Conservation (phyloP, 1,140 invertebrate species). For the Drosophila guanche region DNA sequence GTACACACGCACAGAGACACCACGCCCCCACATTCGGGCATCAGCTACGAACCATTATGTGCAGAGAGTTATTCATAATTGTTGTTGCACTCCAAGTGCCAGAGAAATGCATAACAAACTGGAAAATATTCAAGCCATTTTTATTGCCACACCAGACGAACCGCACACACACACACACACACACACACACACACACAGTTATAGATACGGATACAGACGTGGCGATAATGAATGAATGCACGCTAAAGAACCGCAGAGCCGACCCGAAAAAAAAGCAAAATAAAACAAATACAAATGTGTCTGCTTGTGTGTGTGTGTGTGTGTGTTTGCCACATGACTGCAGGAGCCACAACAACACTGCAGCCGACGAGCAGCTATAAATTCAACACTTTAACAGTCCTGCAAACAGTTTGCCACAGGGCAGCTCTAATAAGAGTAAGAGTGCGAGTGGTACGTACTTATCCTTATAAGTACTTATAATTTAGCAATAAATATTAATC, state of each 20-base stretch:
- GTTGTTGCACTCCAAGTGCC: slow-evolving; percentile 75
- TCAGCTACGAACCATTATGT: slow-evolving; percentile 60
- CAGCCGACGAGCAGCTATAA: slow-evolving; percentile 61
- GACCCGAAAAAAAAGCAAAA: slow-evolving; percentile 53
- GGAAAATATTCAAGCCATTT: slow-evolving; percentile 79
- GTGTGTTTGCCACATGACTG: slow-evolving; percentile 65
- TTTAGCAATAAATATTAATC: no score
- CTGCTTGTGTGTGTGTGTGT: no score
- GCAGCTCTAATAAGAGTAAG: no score
- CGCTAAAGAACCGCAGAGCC: slow-evolving; percentile 72
- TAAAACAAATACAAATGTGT: slow-evolving; percentile 62
- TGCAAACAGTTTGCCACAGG: slow-evolving; percentile 36
- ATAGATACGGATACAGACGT: slow-evolving; percentile 14
- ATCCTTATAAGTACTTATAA: no score
- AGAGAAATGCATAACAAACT: slow-evolving; percentile 79
- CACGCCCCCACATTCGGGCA: slow-evolving; percentile 39
- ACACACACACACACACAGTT: slow-evolving; percentile 10
- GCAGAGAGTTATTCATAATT: slow-evolving; percentile 77
- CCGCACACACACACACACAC: slow-evolving; percentile 23
- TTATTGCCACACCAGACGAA: slow-evolving; percentile 76
- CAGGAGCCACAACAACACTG: slow-evolving; percentile 47
- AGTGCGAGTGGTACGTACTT: no score
- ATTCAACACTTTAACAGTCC: slow-evolving; percentile 78
- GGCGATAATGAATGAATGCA: slow-evolving; percentile 76
- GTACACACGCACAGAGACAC: slow-evolving; percentile 15